Conservation (phyloP, 2,888 invertebrate genomes). For the Calephelis perditalis region DNA sequence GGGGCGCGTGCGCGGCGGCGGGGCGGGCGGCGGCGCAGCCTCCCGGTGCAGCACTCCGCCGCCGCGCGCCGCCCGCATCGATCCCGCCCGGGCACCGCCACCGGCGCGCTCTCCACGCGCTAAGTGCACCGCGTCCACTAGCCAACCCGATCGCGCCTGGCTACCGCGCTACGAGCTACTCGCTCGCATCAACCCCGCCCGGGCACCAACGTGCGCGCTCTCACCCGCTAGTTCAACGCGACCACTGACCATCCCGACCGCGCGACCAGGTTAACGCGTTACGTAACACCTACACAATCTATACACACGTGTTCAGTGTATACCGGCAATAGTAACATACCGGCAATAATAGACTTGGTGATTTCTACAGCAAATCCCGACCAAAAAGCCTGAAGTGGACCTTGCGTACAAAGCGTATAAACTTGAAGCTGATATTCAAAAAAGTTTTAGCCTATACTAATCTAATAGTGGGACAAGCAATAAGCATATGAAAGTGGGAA, state of each 20-base stretch:
- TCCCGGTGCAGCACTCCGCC: conserved; percentile 73
- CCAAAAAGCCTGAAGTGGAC: conserved; percentile 18
- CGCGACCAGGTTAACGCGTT: conserved; percentile 49
- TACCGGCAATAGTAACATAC: no score
- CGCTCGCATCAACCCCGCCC: conserved; percentile 30
- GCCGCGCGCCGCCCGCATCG: conserved; percentile 75
- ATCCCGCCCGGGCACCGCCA: conserved; percentile 63
- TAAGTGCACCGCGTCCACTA: conserved; percentile 44
- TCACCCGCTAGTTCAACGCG: neutral
- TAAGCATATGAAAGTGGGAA: no score
- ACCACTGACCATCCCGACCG: conserved; percentile 31
- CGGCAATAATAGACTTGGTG: no score
- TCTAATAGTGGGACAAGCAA: no score
- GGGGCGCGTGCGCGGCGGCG: conserved; percentile 34
- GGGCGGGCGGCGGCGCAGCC: conserved; percentile 37
- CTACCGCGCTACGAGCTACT: conserved; percentile 26
- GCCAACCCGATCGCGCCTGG: conserved; percentile 35
- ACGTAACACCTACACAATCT: conserved; percentile 40
- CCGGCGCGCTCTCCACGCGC: conserved; percentile 37
- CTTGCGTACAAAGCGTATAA: neutral
- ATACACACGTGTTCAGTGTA: conserved; percentile 31
- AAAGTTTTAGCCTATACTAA: no score
- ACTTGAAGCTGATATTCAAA: no score
- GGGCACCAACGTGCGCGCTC: conserved; percentile 18
- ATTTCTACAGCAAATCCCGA: neutral